Conservation (phyloP, 2,797 vertebrate genomes). For the Crocidura indochinensis region DNA sequence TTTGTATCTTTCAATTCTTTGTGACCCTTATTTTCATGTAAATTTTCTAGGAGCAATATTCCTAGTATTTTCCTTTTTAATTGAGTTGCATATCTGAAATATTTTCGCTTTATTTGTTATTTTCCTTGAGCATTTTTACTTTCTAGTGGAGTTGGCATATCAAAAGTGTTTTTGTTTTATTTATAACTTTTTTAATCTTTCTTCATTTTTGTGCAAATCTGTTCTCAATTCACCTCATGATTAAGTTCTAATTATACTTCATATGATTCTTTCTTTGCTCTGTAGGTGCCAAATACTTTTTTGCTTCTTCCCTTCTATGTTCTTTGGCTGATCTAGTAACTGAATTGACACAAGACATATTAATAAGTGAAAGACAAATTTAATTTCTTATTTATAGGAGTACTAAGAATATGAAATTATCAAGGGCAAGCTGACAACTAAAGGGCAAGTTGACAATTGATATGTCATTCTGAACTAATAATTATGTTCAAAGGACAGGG, state of each 20-base stretch:
- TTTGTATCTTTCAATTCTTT: not conserved
- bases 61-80: not conserved
- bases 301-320: not conserved
- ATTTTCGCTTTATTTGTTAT: no score
- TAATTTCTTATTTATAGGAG: not conserved
- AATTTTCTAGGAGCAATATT: not conserved
- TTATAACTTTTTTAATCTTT: slow-evolving; percentile 29
- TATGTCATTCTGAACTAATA: not conserved
- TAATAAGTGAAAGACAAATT: not conserved
- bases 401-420: not conserved
- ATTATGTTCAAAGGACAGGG: not conserved
- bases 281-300: not conserved
- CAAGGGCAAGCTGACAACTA: not conserved
- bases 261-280: not conserved
- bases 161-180: slow-evolving; percentile 27
- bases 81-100: no score
- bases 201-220: not conserved
- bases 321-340: not conserved
- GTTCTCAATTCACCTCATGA: not conserved
- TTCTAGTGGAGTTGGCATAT: slow-evolving; percentile 7
- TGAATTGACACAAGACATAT: not conserved
- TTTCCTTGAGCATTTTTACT: not conserved
- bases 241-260: not conserved
- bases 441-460: not conserved
- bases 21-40: not conserved